These are phyloP conservation scores for Festucalex cinctus DNA, from an alignment of 2,113 vertebrate genomes.

Conservation along the genomic window DNA sequence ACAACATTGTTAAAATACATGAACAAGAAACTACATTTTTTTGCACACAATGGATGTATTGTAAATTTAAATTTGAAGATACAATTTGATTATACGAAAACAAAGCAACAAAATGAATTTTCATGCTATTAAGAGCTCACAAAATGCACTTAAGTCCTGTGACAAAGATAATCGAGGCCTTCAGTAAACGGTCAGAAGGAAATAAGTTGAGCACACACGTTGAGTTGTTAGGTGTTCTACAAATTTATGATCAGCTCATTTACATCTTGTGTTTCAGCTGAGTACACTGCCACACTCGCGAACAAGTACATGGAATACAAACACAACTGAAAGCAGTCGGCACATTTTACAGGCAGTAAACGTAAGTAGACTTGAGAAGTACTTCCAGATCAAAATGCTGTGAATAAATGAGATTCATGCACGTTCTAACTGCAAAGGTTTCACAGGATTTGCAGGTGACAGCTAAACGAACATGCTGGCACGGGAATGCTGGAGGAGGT, in stretches of 20 bases:
- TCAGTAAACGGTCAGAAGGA: neutral
- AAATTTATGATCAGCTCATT: neutral
- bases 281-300: constrained; percentile 48
- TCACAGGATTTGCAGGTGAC: constrained; percentile 74
- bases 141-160: too few species aligned
- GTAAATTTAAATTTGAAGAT: too few species aligned
- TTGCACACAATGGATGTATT: too few species aligned
- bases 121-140: too few species aligned
- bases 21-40: too few species aligned
- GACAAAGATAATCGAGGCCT: neutral
- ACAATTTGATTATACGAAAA: too few species aligned
- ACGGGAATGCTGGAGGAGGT: constrained; percentile 87
- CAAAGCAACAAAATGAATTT: too few species aligned
- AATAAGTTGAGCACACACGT: neutral
- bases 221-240: neutral
- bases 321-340: constrained; percentile 58
- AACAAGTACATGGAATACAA: constrained; percentile 68
- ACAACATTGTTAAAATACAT: too few species aligned
- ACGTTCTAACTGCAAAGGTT: constrained; percentile 6
- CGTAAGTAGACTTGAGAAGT: constrained; percentile 55
- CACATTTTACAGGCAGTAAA: constrained; percentile 75
- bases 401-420: neutral
- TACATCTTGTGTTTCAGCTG: constrained; percentile 42
- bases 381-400: neutral
- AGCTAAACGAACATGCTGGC: constrained; percentile 90